Percentiles rank a stretch among this genome's conserved stretches.
Conservation (phyloP, 2,888 invertebrate genomes). For the Psococerastis gibbosa region DNA sequence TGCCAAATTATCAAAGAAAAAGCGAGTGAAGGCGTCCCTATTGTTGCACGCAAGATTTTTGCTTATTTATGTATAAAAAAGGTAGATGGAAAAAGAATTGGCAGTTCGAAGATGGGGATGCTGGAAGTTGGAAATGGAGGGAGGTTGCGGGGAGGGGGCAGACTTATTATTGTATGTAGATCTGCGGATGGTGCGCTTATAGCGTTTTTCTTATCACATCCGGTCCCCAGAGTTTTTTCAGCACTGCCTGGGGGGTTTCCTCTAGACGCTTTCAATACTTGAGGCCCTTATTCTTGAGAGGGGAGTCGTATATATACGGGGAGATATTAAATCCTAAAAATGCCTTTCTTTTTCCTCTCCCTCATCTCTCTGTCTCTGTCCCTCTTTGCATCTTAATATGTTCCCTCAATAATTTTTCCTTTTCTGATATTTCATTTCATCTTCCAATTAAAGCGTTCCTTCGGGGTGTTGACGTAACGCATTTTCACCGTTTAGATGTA, state of each 20-base stretch:
- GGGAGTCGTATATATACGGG: background rate
- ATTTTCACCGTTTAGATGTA: too few relatives aligned
- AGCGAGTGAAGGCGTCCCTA: too few relatives aligned
- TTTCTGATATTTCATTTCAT: background rate
- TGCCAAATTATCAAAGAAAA: too few relatives aligned
- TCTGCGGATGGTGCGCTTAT: background rate
- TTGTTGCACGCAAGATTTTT: too few relatives aligned
- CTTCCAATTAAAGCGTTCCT: background rate
- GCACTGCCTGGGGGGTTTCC: too few relatives aligned
- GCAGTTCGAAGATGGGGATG: too few relatives aligned
- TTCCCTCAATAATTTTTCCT: background rate
- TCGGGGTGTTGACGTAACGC: background rate
- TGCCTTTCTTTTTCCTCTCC: conserved; percentile 13
- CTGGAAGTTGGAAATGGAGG: too few relatives aligned
- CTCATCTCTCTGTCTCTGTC: background rate
- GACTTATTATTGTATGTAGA: background rate
- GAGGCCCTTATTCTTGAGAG: background rate
- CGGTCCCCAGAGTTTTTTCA: background rate
- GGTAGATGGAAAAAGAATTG: too few relatives aligned
- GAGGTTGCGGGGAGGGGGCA: background rate
- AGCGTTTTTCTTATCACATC: background rate
- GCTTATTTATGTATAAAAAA: too few relatives aligned
- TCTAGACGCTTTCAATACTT: too few relatives aligned
- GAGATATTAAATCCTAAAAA: conserved; percentile 15
- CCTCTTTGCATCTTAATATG: background rate